Percentiles rank a stretch among this genome's conserved stretches.
phyloP scores from a whole-genome alignment of 2,888 invertebrate species.

The Protophormia terraenovae region DNA sequence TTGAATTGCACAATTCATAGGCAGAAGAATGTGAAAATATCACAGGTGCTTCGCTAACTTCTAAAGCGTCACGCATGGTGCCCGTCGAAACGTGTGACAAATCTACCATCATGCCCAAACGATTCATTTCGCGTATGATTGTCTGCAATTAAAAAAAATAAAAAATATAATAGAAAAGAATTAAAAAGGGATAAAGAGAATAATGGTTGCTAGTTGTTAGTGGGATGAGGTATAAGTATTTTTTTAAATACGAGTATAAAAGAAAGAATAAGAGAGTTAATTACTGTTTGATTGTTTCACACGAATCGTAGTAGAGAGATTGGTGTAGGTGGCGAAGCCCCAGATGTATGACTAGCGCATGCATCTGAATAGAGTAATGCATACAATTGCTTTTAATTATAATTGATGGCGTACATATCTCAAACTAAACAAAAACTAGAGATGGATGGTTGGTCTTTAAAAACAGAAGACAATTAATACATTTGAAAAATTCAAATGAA shows the following conservation, averaged over 20 bases:
- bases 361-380: constrained; percentile 15
- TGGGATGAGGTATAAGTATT: neutral
- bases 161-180: constrained; percentile 9
- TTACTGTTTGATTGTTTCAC: constrained; percentile 58
- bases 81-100: constrained; percentile 90
- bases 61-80: constrained; percentile 91
- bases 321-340: neutral
- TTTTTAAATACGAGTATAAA: neutral
- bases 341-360: neutral
- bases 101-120: constrained; percentile 93
- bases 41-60: constrained; percentile 90
- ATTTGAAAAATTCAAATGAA: constrained; percentile 5
- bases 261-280: constrained; percentile 41
- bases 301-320: neutral
- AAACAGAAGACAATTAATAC: constrained; percentile 7
- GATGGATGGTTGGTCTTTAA: constrained; percentile 22
- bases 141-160: constrained; percentile 83
- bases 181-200: neutral
- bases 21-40: constrained; percentile 94
- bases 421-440: constrained; percentile 27
- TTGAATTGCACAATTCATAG: constrained; percentile 89
- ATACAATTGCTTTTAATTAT: constrained; percentile 51
- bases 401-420: constrained; percentile 47
- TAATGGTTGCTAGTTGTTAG: neutral
- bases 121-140: constrained; percentile 93